phyloP scores from a whole-genome alignment of 1,140 invertebrate genomes.

The Bombus vancouverensis region DNA sequence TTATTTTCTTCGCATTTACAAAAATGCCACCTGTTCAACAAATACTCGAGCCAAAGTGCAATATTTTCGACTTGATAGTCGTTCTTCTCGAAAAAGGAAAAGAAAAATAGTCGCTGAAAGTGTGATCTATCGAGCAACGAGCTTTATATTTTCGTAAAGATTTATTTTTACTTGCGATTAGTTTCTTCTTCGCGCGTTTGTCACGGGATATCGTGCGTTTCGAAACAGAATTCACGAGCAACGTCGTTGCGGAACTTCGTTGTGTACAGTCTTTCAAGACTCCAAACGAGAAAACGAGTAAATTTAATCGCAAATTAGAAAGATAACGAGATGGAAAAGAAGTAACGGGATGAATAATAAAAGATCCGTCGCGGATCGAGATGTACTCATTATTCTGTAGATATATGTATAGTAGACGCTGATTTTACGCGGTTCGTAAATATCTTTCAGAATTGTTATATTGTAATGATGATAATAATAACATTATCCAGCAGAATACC shows the following conservation, averaged over 20 bases:
- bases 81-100: background rate
- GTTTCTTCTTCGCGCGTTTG: background rate
- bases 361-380: constrained; percentile 65
- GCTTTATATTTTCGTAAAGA: background rate
- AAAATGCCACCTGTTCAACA: background rate
- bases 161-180: background rate
- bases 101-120: background rate
- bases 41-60: constrained; percentile 47
- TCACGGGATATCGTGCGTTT: constrained; percentile 22
- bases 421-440: constrained; percentile 73
- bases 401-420: constrained; percentile 82
- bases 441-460: constrained; percentile 80
- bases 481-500: constrained; percentile 63
- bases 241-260: background rate
- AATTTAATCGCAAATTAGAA: constrained; percentile 24
- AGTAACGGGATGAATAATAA: constrained; percentile 30
- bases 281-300: background rate
- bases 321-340: background rate
- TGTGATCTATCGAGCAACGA: background rate
- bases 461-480: constrained; percentile 76
- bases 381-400: constrained; percentile 79
- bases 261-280: background rate
- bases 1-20: background rate
- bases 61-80: constrained; percentile 1
- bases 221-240: constrained; percentile 6